A percentile compares a stretch with the other conserved stretches of the same genome.
phyloP scores from a whole-genome alignment of 2,113 vertebrate genomes.

The Peromyscus californicus region DNA sequence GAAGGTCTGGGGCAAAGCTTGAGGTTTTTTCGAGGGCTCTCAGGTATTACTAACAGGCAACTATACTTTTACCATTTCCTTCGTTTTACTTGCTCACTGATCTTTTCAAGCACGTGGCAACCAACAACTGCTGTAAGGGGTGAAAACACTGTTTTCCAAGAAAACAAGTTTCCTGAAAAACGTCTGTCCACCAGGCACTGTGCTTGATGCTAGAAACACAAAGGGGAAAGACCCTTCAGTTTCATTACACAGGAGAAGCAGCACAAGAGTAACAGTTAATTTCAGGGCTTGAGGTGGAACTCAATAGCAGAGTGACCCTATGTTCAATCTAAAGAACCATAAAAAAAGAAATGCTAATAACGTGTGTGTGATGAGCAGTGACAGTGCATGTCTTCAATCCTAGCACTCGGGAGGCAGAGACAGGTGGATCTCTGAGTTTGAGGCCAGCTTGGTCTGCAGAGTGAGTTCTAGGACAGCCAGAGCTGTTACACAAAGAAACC shows the following conservation, averaged over 20 bases:
- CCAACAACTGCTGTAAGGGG: neutral
- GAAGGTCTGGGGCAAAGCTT: neutral
- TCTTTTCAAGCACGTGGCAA: neutral
- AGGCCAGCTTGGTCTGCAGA: neutral
- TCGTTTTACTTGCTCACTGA: neutral
- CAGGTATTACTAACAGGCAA: neutral
- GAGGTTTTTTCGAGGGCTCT: neutral
- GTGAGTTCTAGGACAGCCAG: neutral
- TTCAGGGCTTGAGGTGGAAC: neutral
- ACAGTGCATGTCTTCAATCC: too few species aligned
- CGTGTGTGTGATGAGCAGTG: neutral
- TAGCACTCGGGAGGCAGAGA: neutral
- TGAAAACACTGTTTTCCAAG: neutral
- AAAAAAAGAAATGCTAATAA: neutral
- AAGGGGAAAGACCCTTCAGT: neutral
- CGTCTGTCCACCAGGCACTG: neutral
- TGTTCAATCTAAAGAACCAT: neutral
- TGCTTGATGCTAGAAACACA: neutral
- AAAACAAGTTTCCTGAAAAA: conserved; percentile 7
- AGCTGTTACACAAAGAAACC: neutral
- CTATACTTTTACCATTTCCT: neutral
- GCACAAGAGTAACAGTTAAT: neutral
- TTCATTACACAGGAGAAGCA: neutral
- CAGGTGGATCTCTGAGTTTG: too few species aligned
- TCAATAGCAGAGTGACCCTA: neutral